Conservation (phyloP, 1,140 invertebrate species). For the Carcinoscorpius rotundicauda region DNA sequence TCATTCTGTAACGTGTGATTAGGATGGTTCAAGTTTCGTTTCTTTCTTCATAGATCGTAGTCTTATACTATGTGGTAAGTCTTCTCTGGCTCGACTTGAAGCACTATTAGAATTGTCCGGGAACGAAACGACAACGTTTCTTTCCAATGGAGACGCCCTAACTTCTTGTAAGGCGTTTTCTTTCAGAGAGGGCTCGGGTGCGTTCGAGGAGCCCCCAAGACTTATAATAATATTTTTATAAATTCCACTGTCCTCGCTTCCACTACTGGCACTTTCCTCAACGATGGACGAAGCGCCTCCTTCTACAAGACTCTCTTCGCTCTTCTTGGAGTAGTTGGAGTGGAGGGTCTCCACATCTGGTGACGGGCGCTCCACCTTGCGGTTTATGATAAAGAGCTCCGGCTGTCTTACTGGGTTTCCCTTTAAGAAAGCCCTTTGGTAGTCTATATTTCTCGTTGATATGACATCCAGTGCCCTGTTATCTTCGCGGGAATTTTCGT, state of each 20-base stretch:
- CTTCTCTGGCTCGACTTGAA: too few species aligned
- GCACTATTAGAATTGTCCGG: too few species aligned
- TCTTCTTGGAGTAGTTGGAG: conserved; percentile 10
- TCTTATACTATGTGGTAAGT: too few species aligned
- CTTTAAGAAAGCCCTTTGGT: not conserved
- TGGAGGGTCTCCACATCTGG: too few species aligned
- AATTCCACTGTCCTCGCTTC: conserved; percentile 24
- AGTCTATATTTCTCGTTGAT: conserved; percentile 9
- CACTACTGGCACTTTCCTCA: conserved; percentile 25
- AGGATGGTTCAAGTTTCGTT: too few species aligned
- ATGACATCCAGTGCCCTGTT: conserved; percentile 5
- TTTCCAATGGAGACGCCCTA: too few species aligned
- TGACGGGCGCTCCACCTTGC: not conserved
- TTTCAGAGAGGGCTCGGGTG: too few species aligned
- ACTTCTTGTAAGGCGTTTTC: too few species aligned
- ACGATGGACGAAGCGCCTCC: conserved; percentile 22
- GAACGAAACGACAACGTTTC: too few species aligned
- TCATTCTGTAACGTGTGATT: too few species aligned
- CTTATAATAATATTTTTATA: conserved; percentile 28
- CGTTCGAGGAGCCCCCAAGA: conserved; percentile 10
- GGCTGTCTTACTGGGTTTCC: not conserved
- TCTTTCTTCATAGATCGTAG: too few species aligned
- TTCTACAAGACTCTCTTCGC: conserved; percentile 22
- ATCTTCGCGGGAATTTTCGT: conserved; percentile 5
- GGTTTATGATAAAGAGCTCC: not conserved